Base-by-base conservation (phyloP, 1,140 invertebrate species). In the Battus philenor region DNA sequence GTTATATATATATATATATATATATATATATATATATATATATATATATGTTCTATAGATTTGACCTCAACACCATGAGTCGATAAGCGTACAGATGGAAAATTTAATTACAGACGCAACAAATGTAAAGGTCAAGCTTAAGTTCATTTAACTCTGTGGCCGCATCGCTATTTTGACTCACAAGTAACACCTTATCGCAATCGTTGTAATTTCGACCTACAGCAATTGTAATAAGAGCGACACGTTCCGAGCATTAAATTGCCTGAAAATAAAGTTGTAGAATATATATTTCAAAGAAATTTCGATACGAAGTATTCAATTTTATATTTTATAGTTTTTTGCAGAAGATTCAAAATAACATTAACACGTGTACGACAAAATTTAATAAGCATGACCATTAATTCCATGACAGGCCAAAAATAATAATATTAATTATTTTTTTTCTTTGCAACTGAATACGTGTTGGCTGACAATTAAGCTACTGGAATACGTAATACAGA, bases 91-190 rank as follows among this genome's bases (percentile, higher is more conserved):
- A 44, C 47, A 50, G n/a, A n/a, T n/a, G n/a, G n/a, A 32, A 50
- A 47, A 54, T 50, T 17, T 41, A 27, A 41, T 41, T 41, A 26
- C 38, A 15, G 46, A 49, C 45, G 48, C 48, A 63, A 47, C 41
- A 38, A 31, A 60, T 65, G 47, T 54, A 71, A 71, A 76, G 72
- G 67, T 76, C 69, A 76, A 56, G 47, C 50, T 44, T 64, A 58
- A 67, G 72, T 68, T 76, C 72, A 36, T 71, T 72, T 72, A 70
- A 76, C 72, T 72, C 65, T 54, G 38, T 27, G 38, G 24, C 38
- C 24, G 24, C 5, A 20, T 22, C 18, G 38, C 38, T 27, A 26
- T 29, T 41, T 41, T 29, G 44, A 47, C 44, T 43, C 11, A 41
- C 26, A 3, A 10, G 22, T 22, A 38, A 17, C 26, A n/a, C n/a